phyloP scores from a whole-genome alignment of 2,888 invertebrate genomes.

The Scaptomyza flava region DNA sequence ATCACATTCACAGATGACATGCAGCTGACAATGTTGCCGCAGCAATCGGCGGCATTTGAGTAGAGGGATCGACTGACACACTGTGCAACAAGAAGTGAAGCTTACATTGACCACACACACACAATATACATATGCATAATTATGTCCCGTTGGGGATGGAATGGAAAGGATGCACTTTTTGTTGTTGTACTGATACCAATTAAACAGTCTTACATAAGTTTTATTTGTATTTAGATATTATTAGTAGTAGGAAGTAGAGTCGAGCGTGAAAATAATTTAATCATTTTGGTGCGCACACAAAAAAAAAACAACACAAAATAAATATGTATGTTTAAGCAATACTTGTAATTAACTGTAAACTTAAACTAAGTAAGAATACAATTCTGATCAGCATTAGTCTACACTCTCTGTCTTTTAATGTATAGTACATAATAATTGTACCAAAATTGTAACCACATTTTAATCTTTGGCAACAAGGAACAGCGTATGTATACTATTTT shows the following conservation, averaged over 20 bases:
- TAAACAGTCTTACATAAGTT: slow-evolving; percentile 35
- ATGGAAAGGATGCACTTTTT: slow-evolving; percentile 7
- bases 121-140: background rate
- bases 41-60: slow-evolving; percentile 33
- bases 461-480: slow-evolving; percentile 36
- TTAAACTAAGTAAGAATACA: slow-evolving; percentile 30
- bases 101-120: slow-evolving; percentile 4
- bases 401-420: background rate
- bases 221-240: slow-evolving; percentile 20
- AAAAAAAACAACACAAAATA: background rate
- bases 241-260: slow-evolving; percentile 22
- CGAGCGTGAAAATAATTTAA: slow-evolving; percentile 38
- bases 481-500: slow-evolving; percentile 21
- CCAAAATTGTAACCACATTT: slow-evolving; percentile 11
- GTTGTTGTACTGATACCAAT: slow-evolving; percentile 50
- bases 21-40: slow-evolving; percentile 34
- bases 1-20: slow-evolving; percentile 43
- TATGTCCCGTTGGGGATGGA: slow-evolving; percentile 7
- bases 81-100: slow-evolving; percentile 8
- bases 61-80: slow-evolving; percentile 17
- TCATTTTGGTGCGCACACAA: slow-evolving; percentile 20
- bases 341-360: slow-evolving; percentile 7
- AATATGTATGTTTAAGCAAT: background rate
- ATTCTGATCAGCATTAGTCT: slow-evolving; percentile 27
- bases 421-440: slow-evolving; percentile 15